Evolutionary conservation across 2,113 vertebrate species (phyloP), one percentile per base, ranked within the genome.

Genomic region (Setophaga kirtlandii): DNA sequence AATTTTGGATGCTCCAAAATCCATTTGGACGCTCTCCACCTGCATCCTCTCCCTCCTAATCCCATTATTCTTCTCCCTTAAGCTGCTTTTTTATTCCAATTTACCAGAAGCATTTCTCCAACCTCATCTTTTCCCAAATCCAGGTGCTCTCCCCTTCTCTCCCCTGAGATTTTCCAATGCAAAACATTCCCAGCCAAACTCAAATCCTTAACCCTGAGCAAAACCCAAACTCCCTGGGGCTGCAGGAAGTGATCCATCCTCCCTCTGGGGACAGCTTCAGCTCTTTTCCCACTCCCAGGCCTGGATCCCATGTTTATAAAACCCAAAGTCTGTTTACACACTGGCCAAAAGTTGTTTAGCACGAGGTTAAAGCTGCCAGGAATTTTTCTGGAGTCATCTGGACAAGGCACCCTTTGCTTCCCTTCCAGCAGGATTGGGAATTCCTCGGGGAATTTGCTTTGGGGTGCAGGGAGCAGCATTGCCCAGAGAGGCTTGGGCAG

Each of bases 251-350:
- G 37, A 90, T 93, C 12, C 75, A 30, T 90, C 95, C 89, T 64
- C 85, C 87, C 56, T 83, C 87, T 39, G 31, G 31, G 24, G 81
- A 55, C 14, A n/a, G 27, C 78, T 74, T 46, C 79, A 5, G 79
- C 75, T 49, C 52, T 52, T 68, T 78, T 55, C 53, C 94, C 42
- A 27, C 91, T 70, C 75, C 19, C 44, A 30, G 17, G 53, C 85
- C 85, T 65, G 82, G n/a, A 88, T 44, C 62, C 46, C 2, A 6
- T 92, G 95, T 97, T 97, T 97, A 95, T 78, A 86, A 76, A 92
- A 46, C 75, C 64, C 44, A 31, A 59, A 80, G 11, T 56, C 71
- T 95, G 95, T 96, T 97, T 94, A 95, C 79, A 77, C 71, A 6
- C 75, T 3, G 50, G 21, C 88, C 80, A 46, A 14, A 90, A 80